These are phyloP conservation scores for Danio kyathit DNA, from an alignment of 2,797 vertebrate genomes.

Conservation along the genomic window DNA sequence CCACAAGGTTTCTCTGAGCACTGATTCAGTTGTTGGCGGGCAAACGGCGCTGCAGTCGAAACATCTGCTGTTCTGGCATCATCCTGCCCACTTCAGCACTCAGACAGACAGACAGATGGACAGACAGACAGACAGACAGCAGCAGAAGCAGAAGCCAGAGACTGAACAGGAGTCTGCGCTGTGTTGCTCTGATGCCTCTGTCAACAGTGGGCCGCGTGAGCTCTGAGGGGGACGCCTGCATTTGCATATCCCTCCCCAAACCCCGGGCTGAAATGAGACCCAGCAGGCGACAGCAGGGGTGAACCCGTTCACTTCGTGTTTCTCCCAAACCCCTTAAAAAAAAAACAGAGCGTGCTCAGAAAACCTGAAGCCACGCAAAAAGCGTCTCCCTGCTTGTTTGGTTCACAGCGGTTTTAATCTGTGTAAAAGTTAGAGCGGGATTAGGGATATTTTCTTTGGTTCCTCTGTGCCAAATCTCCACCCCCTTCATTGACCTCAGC, in stretches of 20 bases:
- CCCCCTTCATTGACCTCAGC: neutral
- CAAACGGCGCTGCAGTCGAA: conserved; percentile 68
- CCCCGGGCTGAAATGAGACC: conserved; percentile 58
- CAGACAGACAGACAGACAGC: neutral
- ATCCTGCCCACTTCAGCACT: conserved; percentile 70
- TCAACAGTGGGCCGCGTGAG: conserved; percentile 61
- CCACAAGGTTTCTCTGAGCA: conserved; percentile 41
- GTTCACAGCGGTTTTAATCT: neutral
- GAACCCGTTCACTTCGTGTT: conserved; percentile 18
- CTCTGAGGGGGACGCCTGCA: conserved; percentile 69
- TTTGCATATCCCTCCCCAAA: conserved; percentile 83
- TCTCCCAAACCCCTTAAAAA: neutral
- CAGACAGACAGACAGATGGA: conserved; percentile 61
- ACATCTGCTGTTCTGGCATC: conserved; percentile 75
- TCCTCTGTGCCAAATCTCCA: neutral
- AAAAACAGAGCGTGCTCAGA: neutral
- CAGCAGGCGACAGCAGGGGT: conserved; percentile 45
- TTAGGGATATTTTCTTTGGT: conserved; percentile 10
- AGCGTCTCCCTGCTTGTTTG: neutral
- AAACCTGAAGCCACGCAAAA: neutral
- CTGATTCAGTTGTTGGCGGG: conserved; percentile 67
- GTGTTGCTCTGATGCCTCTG: conserved; percentile 18
- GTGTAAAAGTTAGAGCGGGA: neutral
- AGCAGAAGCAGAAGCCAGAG: too few species aligned
- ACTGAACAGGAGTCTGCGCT: conserved; percentile 27